These are phyloP conservation scores for Spinibarbus caldwelli DNA, from an alignment of 2,797 vertebrate genomes.

Conservation along the genomic window DNA sequence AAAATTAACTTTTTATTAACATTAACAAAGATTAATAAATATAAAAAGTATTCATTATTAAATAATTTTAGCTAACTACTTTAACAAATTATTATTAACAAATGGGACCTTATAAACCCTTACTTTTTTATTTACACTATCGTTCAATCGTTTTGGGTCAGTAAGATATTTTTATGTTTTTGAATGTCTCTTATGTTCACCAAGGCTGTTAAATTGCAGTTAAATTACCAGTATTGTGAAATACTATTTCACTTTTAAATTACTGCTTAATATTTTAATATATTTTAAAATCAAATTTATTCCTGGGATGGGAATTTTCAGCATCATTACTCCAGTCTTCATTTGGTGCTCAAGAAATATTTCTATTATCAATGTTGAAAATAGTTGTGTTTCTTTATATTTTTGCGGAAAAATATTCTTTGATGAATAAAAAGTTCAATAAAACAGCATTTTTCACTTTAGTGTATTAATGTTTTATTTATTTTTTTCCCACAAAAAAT, in stretches of 20 bases:
- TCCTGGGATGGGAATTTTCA: no score
- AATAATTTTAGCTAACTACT: not conserved
- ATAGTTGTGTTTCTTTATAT: not conserved
- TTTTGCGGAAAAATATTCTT: not conserved
- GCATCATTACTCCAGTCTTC: not conserved
- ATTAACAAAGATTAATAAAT: not conserved
- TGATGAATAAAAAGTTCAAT: not conserved
- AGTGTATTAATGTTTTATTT: not conserved
- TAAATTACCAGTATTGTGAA: not conserved
- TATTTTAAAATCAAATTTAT: not conserved
- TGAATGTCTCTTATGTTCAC: not conserved
- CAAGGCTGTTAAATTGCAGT: not conserved
- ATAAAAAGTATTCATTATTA: not conserved
- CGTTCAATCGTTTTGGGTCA: not conserved
- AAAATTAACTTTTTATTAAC: not conserved
- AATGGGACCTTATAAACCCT: not conserved
- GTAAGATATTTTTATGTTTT: not conserved
- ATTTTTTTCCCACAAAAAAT: not conserved
- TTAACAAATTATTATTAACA: not conserved
- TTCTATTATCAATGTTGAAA: constrained; percentile 1
- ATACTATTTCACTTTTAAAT: not conserved
- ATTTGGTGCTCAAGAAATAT: not conserved
- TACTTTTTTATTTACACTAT: not conserved
- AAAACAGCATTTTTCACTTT: not conserved
- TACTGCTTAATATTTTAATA: not conserved